phyloP scores from a whole-genome alignment of 2,888 invertebrate species.

The Trilocha varians region DNA sequence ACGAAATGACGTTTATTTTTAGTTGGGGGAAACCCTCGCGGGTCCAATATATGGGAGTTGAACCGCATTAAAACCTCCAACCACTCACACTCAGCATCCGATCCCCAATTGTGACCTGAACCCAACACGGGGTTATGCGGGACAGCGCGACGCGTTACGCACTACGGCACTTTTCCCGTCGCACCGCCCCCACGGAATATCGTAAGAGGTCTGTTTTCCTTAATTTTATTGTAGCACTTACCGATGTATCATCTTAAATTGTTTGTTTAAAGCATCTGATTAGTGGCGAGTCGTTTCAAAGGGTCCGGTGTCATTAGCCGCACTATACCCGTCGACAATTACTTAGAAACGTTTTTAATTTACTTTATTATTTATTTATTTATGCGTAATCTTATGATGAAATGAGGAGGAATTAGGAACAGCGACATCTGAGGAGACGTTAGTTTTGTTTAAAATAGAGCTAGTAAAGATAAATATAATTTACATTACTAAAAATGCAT shows the following conservation, averaged over 20 bases:
- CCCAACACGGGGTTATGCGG: too few relatives aligned
- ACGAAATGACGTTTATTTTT: too few relatives aligned
- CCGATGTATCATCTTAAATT: constrained; percentile 13
- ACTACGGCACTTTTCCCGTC: too few relatives aligned
- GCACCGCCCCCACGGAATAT: too few relatives aligned
- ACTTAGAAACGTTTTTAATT: constrained; percentile 62
- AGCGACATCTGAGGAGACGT: constrained; percentile 28
- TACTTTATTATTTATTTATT: constrained; percentile 72
- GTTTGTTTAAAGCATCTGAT: constrained; percentile 31
- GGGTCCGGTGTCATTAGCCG: constrained; percentile 60
- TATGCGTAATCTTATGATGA: constrained; percentile 61
- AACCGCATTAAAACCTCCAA: too few relatives aligned
- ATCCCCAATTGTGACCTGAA: too few relatives aligned
- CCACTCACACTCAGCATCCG: too few relatives aligned
- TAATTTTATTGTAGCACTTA: not conserved
- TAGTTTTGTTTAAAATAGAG: not conserved
- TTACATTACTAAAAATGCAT: too few relatives aligned
- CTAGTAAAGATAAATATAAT: too few relatives aligned
- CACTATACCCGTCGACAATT: constrained; percentile 38
- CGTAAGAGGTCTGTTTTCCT: not conserved
- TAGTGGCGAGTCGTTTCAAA: constrained; percentile 43
- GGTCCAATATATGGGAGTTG: too few relatives aligned
- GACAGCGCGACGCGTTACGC: too few relatives aligned
- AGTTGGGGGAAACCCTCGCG: too few relatives aligned
- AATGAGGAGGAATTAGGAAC: constrained; percentile 37